Evolutionary conservation across 2,888 invertebrate species (phyloP), one percentile per base, ranked within the genome.

Genomic region (Odontothrips loti): DNA sequence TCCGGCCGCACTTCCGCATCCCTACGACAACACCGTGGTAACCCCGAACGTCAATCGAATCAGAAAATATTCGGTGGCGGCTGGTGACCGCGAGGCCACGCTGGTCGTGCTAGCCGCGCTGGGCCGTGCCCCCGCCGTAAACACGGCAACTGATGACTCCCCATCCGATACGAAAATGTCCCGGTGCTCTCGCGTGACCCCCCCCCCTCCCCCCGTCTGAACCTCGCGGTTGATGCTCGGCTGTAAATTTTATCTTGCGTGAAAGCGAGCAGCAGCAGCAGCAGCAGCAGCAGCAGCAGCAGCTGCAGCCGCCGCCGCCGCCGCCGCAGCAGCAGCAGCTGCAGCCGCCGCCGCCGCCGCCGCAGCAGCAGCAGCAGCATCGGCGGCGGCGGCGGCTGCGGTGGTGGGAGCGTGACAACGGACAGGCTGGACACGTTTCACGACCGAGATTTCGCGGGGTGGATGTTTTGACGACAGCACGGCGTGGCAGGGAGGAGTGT

Each of bases 401-500:
- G 51, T 6, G n/a, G n/a, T 4, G 51, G n/a, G 58, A 0, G 58
- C n/a, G 58, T 58, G 20, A 58, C 58, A 58, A 17, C 58, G 58
- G 34, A 6, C 34, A 43, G 34, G 34, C 34, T 15, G 20, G 43
- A 79, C 27, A 80, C 79, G 82, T 81, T 81, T 82, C 27, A 63
- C 79, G 47, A 75, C 79, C 48, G 58, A 20, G 58, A 58, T 58
- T 58, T 58, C 58, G 58, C 58, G 20, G n/a, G n/a, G 4, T 6
- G 58, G 58, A 51, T 51, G 51, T 12, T 20, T 20, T 3, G 58
- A 58, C 47, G 81, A 43, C 43, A 80, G 58, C 6, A 10, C 51
- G 81, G 23, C 78, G 80, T 75, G 79, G 68, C 51, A 79, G 79
- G 79, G 51, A 80, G 79, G 75, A 81, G 81, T 43, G 34, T 43